Percentiles rank a stretch among this genome's conserved stretches.
Conservation (phyloP, 1,140 invertebrate genomes). For the Popillia japonica region DNA sequence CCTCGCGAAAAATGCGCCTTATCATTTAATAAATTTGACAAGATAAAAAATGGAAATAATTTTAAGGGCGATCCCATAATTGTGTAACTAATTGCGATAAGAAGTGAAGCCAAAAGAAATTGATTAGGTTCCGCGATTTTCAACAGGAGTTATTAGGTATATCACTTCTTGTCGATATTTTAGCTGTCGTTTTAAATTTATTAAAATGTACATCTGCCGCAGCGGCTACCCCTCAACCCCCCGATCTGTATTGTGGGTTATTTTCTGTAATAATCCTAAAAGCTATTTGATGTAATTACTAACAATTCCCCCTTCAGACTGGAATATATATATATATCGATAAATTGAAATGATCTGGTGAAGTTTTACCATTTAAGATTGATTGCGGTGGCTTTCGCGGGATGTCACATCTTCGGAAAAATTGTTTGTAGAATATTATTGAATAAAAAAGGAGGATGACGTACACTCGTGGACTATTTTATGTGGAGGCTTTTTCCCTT, state of each 20-base stretch:
- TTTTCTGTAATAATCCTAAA: background rate
- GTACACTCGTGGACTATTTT: too few relatives aligned
- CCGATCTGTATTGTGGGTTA: background rate
- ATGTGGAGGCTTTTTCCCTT: too few relatives aligned
- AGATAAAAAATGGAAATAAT: conserved; percentile 6
- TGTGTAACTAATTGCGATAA: background rate
- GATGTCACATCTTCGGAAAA: too few relatives aligned
- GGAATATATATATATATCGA: background rate
- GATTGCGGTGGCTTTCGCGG: background rate
- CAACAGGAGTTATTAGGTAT: background rate
- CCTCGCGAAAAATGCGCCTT: background rate
- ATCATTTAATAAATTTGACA: conserved; percentile 1
- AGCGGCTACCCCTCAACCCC: too few relatives aligned
- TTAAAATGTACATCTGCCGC: too few relatives aligned
- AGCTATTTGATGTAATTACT: background rate
- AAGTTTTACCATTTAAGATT: background rate
- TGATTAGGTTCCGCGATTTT: background rate
- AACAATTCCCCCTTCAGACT: background rate
- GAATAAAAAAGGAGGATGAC: too few relatives aligned
- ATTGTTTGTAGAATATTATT: too few relatives aligned
- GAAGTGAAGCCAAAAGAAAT: background rate
- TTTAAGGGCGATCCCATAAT: background rate
- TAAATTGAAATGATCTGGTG: background rate
- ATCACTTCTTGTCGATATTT: too few relatives aligned
- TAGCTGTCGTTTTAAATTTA: too few relatives aligned